phyloP scores from a whole-genome alignment of 2,888 invertebrate genomes.

The Diogma glabrata region DNA sequence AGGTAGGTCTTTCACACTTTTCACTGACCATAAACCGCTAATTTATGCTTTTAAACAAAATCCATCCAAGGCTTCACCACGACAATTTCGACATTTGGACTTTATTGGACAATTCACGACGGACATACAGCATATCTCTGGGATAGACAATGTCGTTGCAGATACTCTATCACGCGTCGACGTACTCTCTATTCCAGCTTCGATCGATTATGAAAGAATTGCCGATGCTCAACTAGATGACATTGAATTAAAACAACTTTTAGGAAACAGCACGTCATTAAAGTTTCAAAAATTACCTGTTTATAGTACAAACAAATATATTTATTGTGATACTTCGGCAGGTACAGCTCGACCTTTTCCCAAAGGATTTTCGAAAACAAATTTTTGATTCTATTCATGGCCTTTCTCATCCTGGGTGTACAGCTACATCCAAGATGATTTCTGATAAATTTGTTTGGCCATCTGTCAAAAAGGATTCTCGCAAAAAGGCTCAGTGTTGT shows the following conservation, averaged over 20 bases:
- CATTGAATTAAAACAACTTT: not conserved
- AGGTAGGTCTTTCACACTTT: no score
- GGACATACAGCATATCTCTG: no score
- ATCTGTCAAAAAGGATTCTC: no score
- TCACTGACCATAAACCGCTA: no score
- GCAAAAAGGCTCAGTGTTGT: no score
- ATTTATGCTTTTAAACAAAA: no score
- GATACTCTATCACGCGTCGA: no score
- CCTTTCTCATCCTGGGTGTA: not conserved
- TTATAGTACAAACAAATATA: not conserved
- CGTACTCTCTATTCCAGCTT: no score
- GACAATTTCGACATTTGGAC: no score
- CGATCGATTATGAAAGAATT: not conserved
- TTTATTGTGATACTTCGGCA: not conserved
- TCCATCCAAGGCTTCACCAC: no score
- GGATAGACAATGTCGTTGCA: no score
- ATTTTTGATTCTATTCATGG: not conserved
- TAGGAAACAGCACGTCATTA: not conserved
- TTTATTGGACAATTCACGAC: no score
- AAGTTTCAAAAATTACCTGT: not conserved
- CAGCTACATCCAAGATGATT: not conserved
- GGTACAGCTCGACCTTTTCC: not conserved
- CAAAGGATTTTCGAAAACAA: not conserved
- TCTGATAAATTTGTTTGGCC: not conserved
- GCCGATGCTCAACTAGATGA: not conserved